Evolutionary conservation across 2,113 vertebrate species (phyloP), one percentile per base, ranked within the genome.

Genomic region (Hypanus sabinus): DNA sequence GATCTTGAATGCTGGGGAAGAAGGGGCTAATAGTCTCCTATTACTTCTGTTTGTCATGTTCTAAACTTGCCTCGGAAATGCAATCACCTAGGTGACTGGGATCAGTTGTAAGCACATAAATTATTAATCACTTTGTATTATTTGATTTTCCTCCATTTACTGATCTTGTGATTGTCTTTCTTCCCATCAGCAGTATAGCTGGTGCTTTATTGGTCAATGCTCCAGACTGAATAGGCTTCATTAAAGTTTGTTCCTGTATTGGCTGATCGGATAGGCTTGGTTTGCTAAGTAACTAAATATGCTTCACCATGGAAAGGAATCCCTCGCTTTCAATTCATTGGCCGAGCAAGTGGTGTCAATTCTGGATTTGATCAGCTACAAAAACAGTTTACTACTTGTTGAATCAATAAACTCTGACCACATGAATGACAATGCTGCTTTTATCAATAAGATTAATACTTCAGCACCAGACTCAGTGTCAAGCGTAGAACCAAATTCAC

Each of bases 51-150:
- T 65, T 65, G 9, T 65, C 14, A 14, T 65, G 62, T 65, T 65
- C 62, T 46, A 85, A 30, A 27, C 22, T 57, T 24, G 55, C 55
- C 1, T 14, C 24, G 22, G 55, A 24, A 24, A 10, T 0, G 55
- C 55, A 9, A 10, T 57, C 9, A 9, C 12, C 10, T 12, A 60
- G 55, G 38, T 60, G 81, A 85, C 20, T 60, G 22, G 81, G 24
- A 85, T 60, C 55, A 8, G 24, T 83, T 60, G 27, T 83, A 24
- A 6, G 38, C 6, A 27, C 5, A 55, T 30, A 30, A 57, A 30
- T 83, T 83, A 38, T 46, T 22, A 85, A 85, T 85, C 81, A 85
- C 33, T 38, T 80, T 80, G 36, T 80, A 80, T 80, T 80, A 57
- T 46, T 33, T 80, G 46, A 79, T 33, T 33, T 36, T 33, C 12